Base-by-base conservation (phyloP, 2,113 vertebrate species). In the Ariopsis seemanni region DNA sequence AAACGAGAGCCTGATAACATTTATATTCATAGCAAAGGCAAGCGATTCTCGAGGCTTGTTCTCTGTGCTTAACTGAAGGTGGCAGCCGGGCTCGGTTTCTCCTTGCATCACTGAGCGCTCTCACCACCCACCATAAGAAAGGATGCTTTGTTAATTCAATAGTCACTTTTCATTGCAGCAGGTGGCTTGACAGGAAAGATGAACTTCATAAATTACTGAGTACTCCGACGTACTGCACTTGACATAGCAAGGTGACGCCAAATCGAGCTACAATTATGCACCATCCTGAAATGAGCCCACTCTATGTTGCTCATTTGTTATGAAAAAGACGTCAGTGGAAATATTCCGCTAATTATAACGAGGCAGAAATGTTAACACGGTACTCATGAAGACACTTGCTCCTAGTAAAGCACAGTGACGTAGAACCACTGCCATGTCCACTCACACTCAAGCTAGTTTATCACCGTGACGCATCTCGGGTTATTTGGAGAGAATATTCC, bases 401-500 rank as follows among this genome's bases (percentile, higher is more conserved):
- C 89, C 86, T 75, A 89, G 86, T 92, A 91, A 91, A 92, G 88
- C 83, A 88, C 71, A 90, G 77, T 91, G 90, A 91, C 91, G 81
- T 25, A 88, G 89, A 84, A 69, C 91, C 83, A 81, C 90, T 85
- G 93, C 92, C 91, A 88, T 50, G 88, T 89, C 86, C 85, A 74
- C 82, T 95, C 94, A 93, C 88, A 86, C 88, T 83, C 27, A 85
- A 42, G n/a, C 75, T 75, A 84, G 89, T 91, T 93, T 91, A 94
- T 94, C 78, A 89, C 90, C 90, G 85, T 93, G 93, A 95, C 93
- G 93, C 93, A 90, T 89, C 93, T 91, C 93, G 90, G 90, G 90
- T 91, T 92, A 92, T 95, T 94, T 94, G 93, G 89, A 90, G 91
- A 90, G 92, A 93, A 93, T 92, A 90, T 92, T 93, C 92, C 92